Evolutionary conservation across 2,888 invertebrate species (phyloP), one percentile per base, ranked within the genome.

Genomic region (Dynastes grantii): DNA sequence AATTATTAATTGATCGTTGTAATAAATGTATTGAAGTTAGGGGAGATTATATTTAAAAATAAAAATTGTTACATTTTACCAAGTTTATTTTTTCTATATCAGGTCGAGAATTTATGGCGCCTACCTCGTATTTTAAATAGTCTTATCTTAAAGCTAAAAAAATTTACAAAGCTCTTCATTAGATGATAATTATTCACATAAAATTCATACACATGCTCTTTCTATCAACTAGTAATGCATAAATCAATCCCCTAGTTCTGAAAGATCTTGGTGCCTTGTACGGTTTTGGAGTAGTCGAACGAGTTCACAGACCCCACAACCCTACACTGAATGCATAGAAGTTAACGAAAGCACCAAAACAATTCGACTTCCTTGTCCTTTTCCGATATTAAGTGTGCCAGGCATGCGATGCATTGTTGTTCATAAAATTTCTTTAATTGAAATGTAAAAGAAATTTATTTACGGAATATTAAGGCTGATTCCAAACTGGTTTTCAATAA

Each of bases 191-290:
- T 16, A 16, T 22, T 0, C 55, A 27, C 27, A 58, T 58, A 2
- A 5, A 16, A 58, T 58, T 9, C 16, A 2, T 53, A 53, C 53
- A 16, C 16, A 53, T 53, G 13, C 16, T 53, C 53, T 16, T 22
- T 22, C 22, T 22, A 22, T 6, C 16, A 53, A 53, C 13, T n/a
- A 53, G 53, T 2, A 22, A 8, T 58, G 9, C 32, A 73, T 77
- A 49, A 58, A 79, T 64, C 45, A 76, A 55, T 40, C 29, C 32
- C 53, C 40, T 65, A 64, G 53, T 65, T 53, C 58, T 37, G 55
- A 37, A 37, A 32, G 55, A 16, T 37, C 9, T 16, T 40, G 55
- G 71, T 71, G 58, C 71, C 71, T 71, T 65, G 58, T n/a, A 76
- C 76, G 76, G 32, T 2, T 55, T 40, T n/a, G 63, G 40, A 63